Percentiles rank a stretch among this genome's conserved stretches.
phyloP scores from a whole-genome alignment of 2,797 vertebrate genomes.

The Tachyglossus aculeatus region DNA sequence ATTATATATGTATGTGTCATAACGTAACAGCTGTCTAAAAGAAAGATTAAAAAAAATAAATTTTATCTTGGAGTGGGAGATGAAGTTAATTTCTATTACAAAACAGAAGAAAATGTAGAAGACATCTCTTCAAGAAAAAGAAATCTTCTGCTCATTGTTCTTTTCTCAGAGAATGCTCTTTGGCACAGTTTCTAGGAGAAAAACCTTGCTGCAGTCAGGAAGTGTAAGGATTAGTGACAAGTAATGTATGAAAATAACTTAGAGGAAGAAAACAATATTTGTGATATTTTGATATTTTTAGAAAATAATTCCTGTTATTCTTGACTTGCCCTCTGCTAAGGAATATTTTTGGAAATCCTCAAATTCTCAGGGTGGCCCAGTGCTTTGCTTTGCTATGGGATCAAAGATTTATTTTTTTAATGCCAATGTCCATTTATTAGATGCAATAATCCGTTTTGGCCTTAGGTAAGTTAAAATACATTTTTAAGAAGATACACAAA shows the following conservation, averaged over 20 bases:
- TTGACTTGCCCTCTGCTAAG: neutral
- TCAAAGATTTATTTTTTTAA: neutral
- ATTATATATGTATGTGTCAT: too few relatives aligned
- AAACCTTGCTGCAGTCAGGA: neutral
- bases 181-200: neutral
- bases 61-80: neutral
- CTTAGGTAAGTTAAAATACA: neutral
- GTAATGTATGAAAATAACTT: neutral
- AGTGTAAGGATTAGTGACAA: neutral
- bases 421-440: neutral
- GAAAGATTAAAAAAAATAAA: neutral
- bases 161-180: neutral
- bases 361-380: neutral
- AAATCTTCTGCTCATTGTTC: neutral
- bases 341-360: neutral
- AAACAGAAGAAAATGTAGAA: neutral
- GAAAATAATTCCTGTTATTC: neutral
- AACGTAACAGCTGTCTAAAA: too few relatives aligned
- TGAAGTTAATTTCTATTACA: neutral
- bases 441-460: neutral
- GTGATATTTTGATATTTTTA: neutral
- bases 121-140: neutral
- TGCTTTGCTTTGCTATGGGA: neutral
- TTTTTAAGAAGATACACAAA: neutral
- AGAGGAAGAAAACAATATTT: neutral